A percentile compares a stretch with the other conserved stretches of the same genome.
Evolutionary conservation across 2,888 invertebrate species (phyloP).

Genomic region (Scelioninae gen. 1): DNA sequence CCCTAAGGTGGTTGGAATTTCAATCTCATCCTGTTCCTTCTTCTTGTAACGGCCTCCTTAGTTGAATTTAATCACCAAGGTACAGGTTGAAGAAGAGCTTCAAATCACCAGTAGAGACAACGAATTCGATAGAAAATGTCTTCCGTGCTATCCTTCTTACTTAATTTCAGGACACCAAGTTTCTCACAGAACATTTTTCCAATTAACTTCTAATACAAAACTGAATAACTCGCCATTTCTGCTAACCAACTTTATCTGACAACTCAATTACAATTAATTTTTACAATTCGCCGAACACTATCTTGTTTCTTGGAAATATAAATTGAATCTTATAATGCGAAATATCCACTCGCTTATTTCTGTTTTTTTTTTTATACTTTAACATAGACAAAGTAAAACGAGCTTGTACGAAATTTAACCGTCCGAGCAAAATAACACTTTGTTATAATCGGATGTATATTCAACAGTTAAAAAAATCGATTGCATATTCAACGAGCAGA

Average conservation of each 20-base stretch:
- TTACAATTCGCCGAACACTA: no score
- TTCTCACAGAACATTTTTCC: neutral
- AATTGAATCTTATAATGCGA: no score
- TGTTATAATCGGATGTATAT: slow-evolving; percentile 5
- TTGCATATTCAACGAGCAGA: slow-evolving; percentile 26
- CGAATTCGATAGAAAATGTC: slow-evolving; percentile 20
- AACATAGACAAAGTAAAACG: neutral
- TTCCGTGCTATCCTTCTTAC: slow-evolving; percentile 1
- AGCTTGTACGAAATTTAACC: neutral
- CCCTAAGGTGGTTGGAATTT: slow-evolving; percentile 48
- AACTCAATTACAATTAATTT: no score
- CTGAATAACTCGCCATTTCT: no score
- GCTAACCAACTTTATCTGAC: no score
- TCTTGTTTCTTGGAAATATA: no score
- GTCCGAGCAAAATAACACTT: neutral
- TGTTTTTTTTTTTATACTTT: neutral
- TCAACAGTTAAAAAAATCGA: slow-evolving; percentile 4
- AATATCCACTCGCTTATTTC: no score
- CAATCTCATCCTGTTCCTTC: slow-evolving; percentile 54
- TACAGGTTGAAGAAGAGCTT: slow-evolving; percentile 21
- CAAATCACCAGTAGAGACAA: slow-evolving; percentile 22
- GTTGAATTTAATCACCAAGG: slow-evolving; percentile 57
- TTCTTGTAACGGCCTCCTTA: slow-evolving; percentile 54
- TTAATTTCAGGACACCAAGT: neutral
- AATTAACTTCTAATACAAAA: neutral